Base-by-base conservation (phyloP, 1,140 invertebrate genomes). In the Tetraneura akinire region DNA sequence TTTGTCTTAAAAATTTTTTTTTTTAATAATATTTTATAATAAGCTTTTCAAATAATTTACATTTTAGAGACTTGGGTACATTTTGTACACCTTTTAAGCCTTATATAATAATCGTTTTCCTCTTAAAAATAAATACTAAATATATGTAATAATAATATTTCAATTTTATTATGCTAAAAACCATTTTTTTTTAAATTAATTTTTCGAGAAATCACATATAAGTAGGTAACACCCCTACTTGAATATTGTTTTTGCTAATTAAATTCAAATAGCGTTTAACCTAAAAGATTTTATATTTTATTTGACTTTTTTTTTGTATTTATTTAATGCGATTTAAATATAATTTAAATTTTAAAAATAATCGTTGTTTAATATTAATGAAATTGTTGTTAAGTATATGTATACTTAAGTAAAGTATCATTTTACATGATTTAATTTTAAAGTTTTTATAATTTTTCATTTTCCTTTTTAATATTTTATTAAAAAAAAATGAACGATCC, bases 401-500 rank as follows among this genome's bases (percentile, higher is more conserved):
- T n/a, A n/a, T n/a, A n/a, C n/a, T n/a, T n/a, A n/a, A n/a, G n/a
- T n/a, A n/a, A n/a, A 4, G 57, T 55, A 10, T 62, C 6, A 10
- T 62, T 32, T 8, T 32, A 3, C 18, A 16, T 10, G 6, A 32
- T 3, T 29, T 18, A 18, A 29, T 62, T 32, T 62, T 8, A 62
- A 62, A 62, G 60, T 29, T 62, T 62, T 62, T 62, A 8, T 62
- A 16, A 32, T 62, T 62, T 60, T 32, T n/a, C 9, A 32, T 62
- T 16, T n/a, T 62, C 16, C 11, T 13, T 29, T 62, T n/a, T n/a
- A n/a, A n/a, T n/a, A n/a, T n/a, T 37, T 37, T 37, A 37, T 37
- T 37, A 4, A 37, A 37, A 37, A 37, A 37, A 37, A 37, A 37
- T 37, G 32, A 37, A 37, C 8, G 32, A 37, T 37, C 3, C 3